Evolutionary conservation across 2,113 vertebrate species (phyloP), one percentile per base, ranked within the genome.

Genomic region (Marcusenius ussheri): DNA sequence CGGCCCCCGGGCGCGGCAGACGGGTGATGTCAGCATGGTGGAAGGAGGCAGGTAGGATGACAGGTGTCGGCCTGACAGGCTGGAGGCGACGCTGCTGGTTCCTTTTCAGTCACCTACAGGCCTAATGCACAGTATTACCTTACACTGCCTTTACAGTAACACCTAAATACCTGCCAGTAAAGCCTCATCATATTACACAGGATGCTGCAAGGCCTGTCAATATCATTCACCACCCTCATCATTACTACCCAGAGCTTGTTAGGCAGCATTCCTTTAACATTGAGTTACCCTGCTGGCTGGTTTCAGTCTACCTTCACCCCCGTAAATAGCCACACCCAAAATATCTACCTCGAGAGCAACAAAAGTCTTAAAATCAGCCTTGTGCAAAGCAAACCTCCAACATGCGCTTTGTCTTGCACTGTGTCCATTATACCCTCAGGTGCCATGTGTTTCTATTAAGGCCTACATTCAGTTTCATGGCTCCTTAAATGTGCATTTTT

Each of bases 71-170:
- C 89, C 49, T 5, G 27, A 93, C 90, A 91, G 92, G 90, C 93
- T 92, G 93, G 35, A 27, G 91, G 91, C 88, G 90, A 90, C 89
- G 94, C 94, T 95, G 93, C 95, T 94, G 86, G 45, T 91, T 92
- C 94, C 91, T 93, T 88, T 90, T 87, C 93, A 92, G 92, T 91
- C 89, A 45, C 83, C 39, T 17, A 84, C 83, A 84, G 83, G 17
- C 39, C 83, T 24, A 46, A 7, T 31, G 93, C 91, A 90, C 90
- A 91, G 92, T 91, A 86, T 91, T 93, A 93, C 94, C 88, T 90
- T 89, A 93, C 93, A 91, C 92, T 94, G 92, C 94, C 92, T 90
- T 91, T 50, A 13, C 90, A 92, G 92, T 93, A 94, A 93, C 91
- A 92, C 74, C 74, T 80, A 42, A 80, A 80, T 84, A 84, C 39